Evolutionary conservation across 2,888 invertebrate species (phyloP).

Genomic region (Dinocampus coccinellae): DNA sequence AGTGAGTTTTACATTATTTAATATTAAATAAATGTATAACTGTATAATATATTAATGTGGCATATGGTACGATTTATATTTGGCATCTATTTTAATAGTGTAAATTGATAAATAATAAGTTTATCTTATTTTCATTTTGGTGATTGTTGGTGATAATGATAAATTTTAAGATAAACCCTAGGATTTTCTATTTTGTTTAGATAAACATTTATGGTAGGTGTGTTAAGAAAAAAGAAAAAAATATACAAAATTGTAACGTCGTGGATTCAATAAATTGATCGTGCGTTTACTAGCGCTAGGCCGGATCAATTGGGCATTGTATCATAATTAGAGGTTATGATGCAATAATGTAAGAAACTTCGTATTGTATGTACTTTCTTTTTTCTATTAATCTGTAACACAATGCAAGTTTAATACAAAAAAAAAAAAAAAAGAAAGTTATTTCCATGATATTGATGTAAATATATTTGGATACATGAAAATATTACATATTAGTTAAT

Average conservation of each 20-base stretch:
- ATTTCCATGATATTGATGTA: not conserved
- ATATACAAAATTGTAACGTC: no score
- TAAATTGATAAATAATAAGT: no score
- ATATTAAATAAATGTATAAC: not conserved
- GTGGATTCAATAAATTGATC: no score
- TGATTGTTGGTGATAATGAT: no score
- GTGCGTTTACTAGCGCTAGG: no score
- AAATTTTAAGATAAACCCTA: no score
- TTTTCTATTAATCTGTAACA: not conserved
- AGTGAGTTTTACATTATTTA: conserved; percentile 70
- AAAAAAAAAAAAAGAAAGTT: not conserved
- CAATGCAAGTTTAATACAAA: not conserved
- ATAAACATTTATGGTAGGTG: no score
- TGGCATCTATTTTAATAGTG: not conserved
- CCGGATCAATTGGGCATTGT: no score
- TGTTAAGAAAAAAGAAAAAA: no score
- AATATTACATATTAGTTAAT: conserved; percentile 51
- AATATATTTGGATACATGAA: conserved; percentile 43
- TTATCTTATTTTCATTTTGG: no score
- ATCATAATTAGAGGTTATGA: not conserved
- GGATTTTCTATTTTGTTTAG: no score
- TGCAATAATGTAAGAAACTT: not conserved
- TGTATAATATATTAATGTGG: not conserved
- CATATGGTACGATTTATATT: conserved; percentile 22
- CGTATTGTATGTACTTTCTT: not conserved